Conservation (phyloP, 2,113 vertebrate genomes). For the Pundamilia nyererei region DNA sequence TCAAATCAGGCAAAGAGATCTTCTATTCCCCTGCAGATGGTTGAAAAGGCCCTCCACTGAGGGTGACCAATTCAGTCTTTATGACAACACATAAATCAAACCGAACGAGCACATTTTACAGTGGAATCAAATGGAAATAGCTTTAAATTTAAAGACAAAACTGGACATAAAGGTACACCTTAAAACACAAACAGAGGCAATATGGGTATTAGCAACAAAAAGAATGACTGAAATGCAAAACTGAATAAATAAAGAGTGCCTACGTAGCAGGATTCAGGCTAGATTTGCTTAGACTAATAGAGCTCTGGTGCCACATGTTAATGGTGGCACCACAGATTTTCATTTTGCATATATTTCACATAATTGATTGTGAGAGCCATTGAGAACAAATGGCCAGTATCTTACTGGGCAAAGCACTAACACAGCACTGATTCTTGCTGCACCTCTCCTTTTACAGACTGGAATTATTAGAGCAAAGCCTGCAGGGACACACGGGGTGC, state of each 20-base stretch:
- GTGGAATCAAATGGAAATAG: background rate
- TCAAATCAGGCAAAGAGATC: background rate
- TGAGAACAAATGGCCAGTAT: background rate
- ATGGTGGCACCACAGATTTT: background rate
- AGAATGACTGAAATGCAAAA: background rate
- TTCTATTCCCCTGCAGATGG: background rate
- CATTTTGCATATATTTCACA: background rate
- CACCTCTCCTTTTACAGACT: background rate
- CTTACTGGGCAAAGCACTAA: background rate
- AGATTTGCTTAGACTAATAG: background rate
- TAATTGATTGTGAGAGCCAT: background rate
- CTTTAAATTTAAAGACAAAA: background rate
- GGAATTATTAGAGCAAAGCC: background rate
- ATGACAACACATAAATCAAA: background rate
- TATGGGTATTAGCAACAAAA: background rate
- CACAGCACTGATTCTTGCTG: background rate
- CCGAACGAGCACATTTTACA: background rate
- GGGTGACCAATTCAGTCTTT: background rate
- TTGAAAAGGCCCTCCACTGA: background rate
- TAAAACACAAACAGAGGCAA: background rate
- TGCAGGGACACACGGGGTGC: background rate
- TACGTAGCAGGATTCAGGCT: background rate
- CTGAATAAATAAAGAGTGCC: background rate
- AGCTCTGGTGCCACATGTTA: background rate
- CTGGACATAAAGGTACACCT: background rate